Percentiles rank a stretch among this genome's conserved stretches.
Conservation (phyloP, 2,797 vertebrate species). For the Sebastes itinus region DNA sequence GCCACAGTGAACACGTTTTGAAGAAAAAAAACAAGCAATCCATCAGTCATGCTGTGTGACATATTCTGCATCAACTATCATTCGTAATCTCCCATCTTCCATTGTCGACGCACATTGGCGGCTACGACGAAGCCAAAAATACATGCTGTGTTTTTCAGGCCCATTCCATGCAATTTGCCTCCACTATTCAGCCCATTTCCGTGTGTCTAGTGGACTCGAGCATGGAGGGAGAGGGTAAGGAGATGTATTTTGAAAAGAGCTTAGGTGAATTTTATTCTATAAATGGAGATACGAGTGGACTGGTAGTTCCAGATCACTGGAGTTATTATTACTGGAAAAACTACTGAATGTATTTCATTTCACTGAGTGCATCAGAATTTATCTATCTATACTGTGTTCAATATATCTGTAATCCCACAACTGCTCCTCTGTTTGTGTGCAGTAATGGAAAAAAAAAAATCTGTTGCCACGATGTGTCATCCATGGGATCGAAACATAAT, state of each 20-base stretch:
- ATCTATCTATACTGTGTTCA: slow-evolving; percentile 48
- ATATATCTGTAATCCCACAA: slow-evolving; percentile 42
- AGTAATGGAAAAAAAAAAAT: slow-evolving; percentile 19
- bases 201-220: slow-evolving; percentile 20
- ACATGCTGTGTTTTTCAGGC: slow-evolving; percentile 28
- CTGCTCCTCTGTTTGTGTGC: slow-evolving; percentile 50
- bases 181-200: slow-evolving; percentile 45
- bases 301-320: not conserved
- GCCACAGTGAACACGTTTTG: not conserved
- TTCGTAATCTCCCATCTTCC: slow-evolving; percentile 44
- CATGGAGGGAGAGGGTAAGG: not conserved
- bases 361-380: slow-evolving; percentile 48
- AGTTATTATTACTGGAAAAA: slow-evolving; percentile 26
- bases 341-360: slow-evolving; percentile 71
- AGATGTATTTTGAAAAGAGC: slow-evolving; percentile 20
- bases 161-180: slow-evolving; percentile 31
- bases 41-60: slow-evolving; percentile 37
- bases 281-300: slow-evolving; percentile 17
- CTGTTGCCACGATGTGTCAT: slow-evolving; percentile 30
- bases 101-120: slow-evolving; percentile 33
- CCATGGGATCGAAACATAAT: slow-evolving; percentile 40
- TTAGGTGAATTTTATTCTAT: slow-evolving; percentile 14
- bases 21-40: slow-evolving; percentile 21
- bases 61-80: slow-evolving; percentile 40
- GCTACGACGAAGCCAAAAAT: slow-evolving; percentile 19